A percentile compares a stretch with the other conserved stretches of the same genome.
phyloP scores from a whole-genome alignment of 30 jellyfish, hydroid and myxozoan species.

The Cassiopea xamachana region DNA sequence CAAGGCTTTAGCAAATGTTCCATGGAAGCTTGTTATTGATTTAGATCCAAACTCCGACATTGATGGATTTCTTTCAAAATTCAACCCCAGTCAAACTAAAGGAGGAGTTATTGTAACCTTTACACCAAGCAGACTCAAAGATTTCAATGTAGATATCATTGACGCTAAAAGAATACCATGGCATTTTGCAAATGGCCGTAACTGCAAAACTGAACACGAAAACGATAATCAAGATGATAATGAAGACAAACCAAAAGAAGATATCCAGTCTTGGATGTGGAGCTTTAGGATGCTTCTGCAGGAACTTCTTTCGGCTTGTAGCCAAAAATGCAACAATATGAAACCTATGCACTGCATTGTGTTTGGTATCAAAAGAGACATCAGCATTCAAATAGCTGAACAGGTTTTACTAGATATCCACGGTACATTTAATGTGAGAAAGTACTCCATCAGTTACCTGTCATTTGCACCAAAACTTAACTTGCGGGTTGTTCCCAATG shows the following conservation, averaged over 20 bases:
- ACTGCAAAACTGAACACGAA: neutral
- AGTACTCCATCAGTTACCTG: conserved; percentile 11
- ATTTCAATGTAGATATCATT: conserved; percentile 4
- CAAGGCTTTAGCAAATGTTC: conserved; percentile 10
- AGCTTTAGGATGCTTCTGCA: conserved; percentile 16
- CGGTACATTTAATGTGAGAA: neutral
- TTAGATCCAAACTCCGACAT: conserved; percentile 46
- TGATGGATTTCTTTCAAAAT: conserved; percentile 6
- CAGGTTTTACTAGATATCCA: conserved; percentile 23
- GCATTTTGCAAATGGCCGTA: conserved; percentile 65
- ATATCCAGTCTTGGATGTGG: conserved; percentile 17
- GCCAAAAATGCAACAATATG: conserved; percentile 40
- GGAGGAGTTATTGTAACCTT: conserved; percentile 15
- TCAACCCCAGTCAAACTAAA: neutral
- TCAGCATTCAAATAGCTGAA: conserved; percentile 35
- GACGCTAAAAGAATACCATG: conserved; percentile 37
- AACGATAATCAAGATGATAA: neutral
- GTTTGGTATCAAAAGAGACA: conserved; percentile 2
- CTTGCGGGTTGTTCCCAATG: neutral
- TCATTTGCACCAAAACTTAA: conserved; percentile 46
- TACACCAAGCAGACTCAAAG: conserved; percentile 41
- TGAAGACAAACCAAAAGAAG: conserved; percentile 3
- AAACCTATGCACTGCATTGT: conserved; percentile 53
- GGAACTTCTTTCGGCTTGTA: conserved; percentile 17
- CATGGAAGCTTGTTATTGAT: conserved; percentile 49